phyloP scores from a whole-genome alignment of 37 sponge, comb jelly and placozoan species.

The Axinella damicornis region DNA sequence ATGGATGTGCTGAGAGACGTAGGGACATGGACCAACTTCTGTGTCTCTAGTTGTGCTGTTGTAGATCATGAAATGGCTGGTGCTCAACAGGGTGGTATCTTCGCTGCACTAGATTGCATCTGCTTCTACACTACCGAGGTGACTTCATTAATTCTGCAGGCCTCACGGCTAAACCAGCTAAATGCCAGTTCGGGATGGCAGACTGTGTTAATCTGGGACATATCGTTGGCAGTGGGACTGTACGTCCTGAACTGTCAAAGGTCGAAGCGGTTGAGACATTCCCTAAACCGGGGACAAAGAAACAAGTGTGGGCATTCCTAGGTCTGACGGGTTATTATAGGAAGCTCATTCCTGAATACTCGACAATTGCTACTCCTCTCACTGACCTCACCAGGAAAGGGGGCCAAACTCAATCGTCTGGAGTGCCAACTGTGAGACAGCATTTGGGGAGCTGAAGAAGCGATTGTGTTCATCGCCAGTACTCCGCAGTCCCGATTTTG shows the following conservation, averaged over 20 bases:
- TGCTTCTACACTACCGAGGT: too few species aligned
- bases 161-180: conserved; percentile 55
- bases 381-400: background rate
- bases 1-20: too few species aligned
- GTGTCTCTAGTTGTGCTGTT: too few species aligned
- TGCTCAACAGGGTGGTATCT: too few species aligned
- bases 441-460: conserved; percentile 35
- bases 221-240: conserved; percentile 47
- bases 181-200: conserved; percentile 69
- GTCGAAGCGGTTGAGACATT: conserved; percentile 53
- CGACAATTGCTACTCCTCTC: conserved; percentile 16
- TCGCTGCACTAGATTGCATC: too few species aligned
- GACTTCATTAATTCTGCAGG: conserved; percentile 29
- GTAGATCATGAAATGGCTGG: too few species aligned
- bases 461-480: conserved; percentile 34
- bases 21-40: too few species aligned
- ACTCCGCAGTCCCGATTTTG: conserved; percentile 33
- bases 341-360: conserved; percentile 59
- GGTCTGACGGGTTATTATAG: conserved; percentile 75
- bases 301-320: conserved; percentile 63
- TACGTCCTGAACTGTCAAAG: conserved; percentile 49
- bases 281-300: conserved; percentile 50
- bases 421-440: conserved; percentile 43
- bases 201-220: conserved; percentile 62
- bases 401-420: conserved; percentile 26